These are phyloP conservation scores for Melipona beecheii DNA, from an alignment of 2,888 invertebrate species.

Conservation along the genomic window DNA sequence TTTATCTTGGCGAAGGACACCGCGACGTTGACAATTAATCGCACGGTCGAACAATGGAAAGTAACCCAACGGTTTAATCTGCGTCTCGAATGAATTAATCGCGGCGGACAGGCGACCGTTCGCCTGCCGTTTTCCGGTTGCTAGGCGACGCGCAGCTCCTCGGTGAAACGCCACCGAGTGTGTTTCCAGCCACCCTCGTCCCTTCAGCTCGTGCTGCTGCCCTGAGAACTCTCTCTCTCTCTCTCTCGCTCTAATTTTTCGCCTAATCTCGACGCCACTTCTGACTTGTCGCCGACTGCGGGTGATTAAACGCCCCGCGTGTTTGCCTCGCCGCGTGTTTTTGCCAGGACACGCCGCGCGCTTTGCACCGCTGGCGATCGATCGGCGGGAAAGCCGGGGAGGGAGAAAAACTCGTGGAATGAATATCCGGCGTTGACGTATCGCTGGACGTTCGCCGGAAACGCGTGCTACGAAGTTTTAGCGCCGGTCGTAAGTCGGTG, in stretches of 20 bases:
- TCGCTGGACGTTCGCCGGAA: slow-evolving; percentile 29
- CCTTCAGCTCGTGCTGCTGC: neutral
- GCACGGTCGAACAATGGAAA: slow-evolving; percentile 60
- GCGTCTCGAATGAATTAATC: slow-evolving; percentile 61
- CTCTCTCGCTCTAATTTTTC: slow-evolving; percentile 56
- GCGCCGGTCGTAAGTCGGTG: slow-evolving; percentile 14
- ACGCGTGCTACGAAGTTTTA: slow-evolving; percentile 27
- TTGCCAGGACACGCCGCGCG: neutral
- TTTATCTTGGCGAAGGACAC: slow-evolving; percentile 38
- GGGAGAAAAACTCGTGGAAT: slow-evolving; percentile 38
- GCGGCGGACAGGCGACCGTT: slow-evolving; percentile 51
- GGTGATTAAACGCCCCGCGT: slow-evolving; percentile 45
- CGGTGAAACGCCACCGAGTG: slow-evolving; percentile 29
- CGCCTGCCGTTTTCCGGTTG: slow-evolving; percentile 63
- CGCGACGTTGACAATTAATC: slow-evolving; percentile 42
- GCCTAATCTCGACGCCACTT: slow-evolving; percentile 61
- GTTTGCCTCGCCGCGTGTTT: slow-evolving; percentile 29
- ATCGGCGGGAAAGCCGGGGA: neutral
- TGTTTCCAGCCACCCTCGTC: neutral
- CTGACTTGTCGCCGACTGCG: slow-evolving; percentile 47
- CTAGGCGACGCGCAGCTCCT: slow-evolving; percentile 65
- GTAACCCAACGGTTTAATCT: slow-evolving; percentile 66
- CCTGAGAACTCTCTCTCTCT: slow-evolving; percentile 14
- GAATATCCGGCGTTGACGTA: slow-evolving; percentile 47
- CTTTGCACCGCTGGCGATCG: slow-evolving; percentile 15